Percentiles rank a stretch among this genome's conserved stretches.
Evolutionary conservation across 2,888 invertebrate species (phyloP).

Genomic region (Sphecodes monilicornis): DNA sequence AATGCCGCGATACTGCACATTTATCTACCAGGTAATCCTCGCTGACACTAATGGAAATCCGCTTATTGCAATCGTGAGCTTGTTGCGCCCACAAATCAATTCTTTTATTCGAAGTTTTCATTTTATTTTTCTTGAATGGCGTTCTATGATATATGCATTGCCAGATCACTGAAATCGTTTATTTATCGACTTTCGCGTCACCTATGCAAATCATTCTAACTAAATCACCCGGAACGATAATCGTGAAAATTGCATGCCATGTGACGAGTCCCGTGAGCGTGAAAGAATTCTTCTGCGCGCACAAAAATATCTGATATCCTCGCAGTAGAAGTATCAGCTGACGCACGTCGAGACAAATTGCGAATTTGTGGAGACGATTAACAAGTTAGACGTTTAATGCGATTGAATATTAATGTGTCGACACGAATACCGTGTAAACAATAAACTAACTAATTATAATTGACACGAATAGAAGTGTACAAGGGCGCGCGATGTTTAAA

Average conservation of each 20-base stretch:
- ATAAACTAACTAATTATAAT: not conserved
- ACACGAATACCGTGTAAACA: not conserved
- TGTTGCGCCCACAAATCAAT: not conserved
- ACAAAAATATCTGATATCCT: conserved; percentile 9
- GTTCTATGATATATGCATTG: not conserved
- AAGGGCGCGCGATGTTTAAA: not conserved
- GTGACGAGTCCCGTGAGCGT: not conserved
- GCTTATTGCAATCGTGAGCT: not conserved
- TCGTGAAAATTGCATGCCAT: not conserved
- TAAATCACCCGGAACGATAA: conserved; percentile 12
- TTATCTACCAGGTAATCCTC: not conserved
- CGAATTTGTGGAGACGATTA: not conserved
- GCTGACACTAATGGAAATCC: not conserved
- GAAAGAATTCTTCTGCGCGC: conserved; percentile 26
- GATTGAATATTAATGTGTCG: not conserved
- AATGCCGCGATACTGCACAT: not conserved
- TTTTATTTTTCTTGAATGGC: not conserved
- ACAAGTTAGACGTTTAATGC: not conserved
- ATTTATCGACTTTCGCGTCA: conserved; percentile 35
- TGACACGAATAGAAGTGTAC: not conserved
- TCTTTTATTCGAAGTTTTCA: not conserved
- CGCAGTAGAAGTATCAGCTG: not conserved
- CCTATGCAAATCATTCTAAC: conserved; percentile 20
- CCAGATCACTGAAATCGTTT: conserved; percentile 17
- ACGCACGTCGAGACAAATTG: not conserved